A percentile compares a stretch with the other conserved stretches of the same genome.
Evolutionary conservation across 1,140 invertebrate species (phyloP).

Genomic region (Coelopa frigida): DNA sequence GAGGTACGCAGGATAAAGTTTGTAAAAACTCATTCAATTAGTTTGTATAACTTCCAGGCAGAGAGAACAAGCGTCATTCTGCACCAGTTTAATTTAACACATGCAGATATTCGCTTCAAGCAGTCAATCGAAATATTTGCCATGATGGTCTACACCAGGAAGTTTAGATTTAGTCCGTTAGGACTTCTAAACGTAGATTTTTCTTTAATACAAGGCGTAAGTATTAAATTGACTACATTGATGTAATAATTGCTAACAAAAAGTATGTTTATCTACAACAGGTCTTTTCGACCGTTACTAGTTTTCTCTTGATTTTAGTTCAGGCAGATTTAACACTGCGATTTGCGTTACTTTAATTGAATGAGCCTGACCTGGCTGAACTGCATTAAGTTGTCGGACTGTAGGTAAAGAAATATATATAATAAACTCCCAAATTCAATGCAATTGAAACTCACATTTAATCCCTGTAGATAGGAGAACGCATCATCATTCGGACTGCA

Average conservation of each 20-base stretch:
- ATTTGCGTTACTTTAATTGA: slow-evolving; percentile 33
- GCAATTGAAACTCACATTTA: slow-evolving; percentile 35
- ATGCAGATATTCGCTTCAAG: slow-evolving; percentile 29
- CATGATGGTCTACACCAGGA: slow-evolving; percentile 18
- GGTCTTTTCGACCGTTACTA: slow-evolving; percentile 27
- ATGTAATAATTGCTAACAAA: not conserved
- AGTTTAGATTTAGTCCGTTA: slow-evolving; percentile 30
- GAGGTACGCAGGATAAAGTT: too few relatives aligned
- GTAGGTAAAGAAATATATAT: slow-evolving; percentile 10
- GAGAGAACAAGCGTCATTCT: slow-evolving; percentile 24
- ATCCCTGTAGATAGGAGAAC: slow-evolving; percentile 30
- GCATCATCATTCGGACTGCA: slow-evolving; percentile 25
- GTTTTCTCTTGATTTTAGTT: slow-evolving; percentile 31
- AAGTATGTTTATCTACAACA: slow-evolving; percentile 2
- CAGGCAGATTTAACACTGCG: slow-evolving; percentile 30
- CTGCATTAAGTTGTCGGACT: slow-evolving; percentile 39
- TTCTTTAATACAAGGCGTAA: slow-evolving; percentile 24
- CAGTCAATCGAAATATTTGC: slow-evolving; percentile 33
- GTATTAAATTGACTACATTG: too few relatives aligned
- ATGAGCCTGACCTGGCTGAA: slow-evolving; percentile 36
- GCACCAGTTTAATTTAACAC: slow-evolving; percentile 20
- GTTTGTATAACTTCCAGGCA: slow-evolving; percentile 17
- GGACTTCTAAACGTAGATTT: slow-evolving; percentile 28
- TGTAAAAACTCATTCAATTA: too few relatives aligned
- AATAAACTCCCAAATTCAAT: too few relatives aligned